Base-by-base conservation (phyloP, 2,113 vertebrate genomes). In the Hemichromis elongatus region DNA sequence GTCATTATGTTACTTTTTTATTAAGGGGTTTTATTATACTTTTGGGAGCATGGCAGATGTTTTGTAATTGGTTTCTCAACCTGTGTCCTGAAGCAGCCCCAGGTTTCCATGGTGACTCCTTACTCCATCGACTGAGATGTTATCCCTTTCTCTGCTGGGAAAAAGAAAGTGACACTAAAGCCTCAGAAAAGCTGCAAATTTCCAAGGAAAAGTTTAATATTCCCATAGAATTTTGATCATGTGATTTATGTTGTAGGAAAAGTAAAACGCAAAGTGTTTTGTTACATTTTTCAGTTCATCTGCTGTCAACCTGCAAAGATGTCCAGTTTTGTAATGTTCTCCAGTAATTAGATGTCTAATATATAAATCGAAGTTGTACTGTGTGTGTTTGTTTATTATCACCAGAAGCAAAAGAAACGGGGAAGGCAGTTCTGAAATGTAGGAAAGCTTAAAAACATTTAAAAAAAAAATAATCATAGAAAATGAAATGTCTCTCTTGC, bases 41-140 rank as follows among this genome's bases (percentile, higher is more conserved):
- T 61, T 55, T 19, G 19, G 42, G 82, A 79, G 77, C 33, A 6
- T 1, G 16, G 53, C 24, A 2, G 42, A 78, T 79, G 83, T 86
- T 89, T 83, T 59, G 40, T 90, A 88, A 90, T 84, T 77, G 57
- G 52, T 55, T 79, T 77, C 81, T 88, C 52, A 26, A 24, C 28
- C 82, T 56, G 21, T 85, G 85, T 85, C 87, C 86, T 91, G 70
- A 88, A 88, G 54, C 80, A 84, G 66, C 80, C 80, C 56, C 19
- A 91, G 42, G 93, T 94, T 92, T 92, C 92, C 93, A 92, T 93
- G 90, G 90, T 3, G 75, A 92, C 87, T 75, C 77, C 42, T 85
- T 52, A 68, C 81, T 85, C 80, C 79, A 86, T 89, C 28, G 21
- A 88, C 88, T 28, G 4, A 81, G 79, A 88, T 66, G 86, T 90